phyloP scores from a whole-genome alignment of 2,797 vertebrate genomes.

The Acomys russatus region DNA sequence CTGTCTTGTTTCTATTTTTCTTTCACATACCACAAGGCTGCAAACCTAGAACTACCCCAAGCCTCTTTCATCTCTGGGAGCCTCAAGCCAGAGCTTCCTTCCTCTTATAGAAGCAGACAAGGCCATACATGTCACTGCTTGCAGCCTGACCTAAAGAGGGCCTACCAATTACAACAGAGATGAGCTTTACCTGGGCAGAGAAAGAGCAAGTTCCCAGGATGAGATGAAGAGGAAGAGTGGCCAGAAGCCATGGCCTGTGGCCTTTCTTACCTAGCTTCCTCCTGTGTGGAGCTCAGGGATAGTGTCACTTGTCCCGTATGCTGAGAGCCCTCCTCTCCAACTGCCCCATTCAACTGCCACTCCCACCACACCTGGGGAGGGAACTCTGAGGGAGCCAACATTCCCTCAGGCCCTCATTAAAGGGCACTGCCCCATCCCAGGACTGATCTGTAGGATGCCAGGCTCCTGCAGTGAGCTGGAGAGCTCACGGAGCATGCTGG shows the following conservation, averaged over 20 bases:
- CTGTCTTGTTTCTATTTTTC: neutral
- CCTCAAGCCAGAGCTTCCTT: no score
- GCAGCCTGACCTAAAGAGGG: neutral
- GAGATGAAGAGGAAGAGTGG: neutral
- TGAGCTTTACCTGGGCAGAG: constrained; percentile 21
- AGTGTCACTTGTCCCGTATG: neutral
- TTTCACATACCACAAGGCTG: neutral
- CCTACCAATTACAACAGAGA: neutral
- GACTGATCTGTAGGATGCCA: accelerated
- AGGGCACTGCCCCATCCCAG: constrained; percentile 11
- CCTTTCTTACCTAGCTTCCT: neutral
- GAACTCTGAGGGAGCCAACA: constrained; percentile 65
- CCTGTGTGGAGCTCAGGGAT: neutral
- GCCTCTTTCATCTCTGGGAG: neutral
- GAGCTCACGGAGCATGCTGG: accelerated
- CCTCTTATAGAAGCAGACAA: neutral
- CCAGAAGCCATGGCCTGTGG: accelerated
- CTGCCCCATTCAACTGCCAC: constrained; percentile 76
- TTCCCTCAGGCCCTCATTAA: constrained; percentile 64
- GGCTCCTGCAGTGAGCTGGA: neutral
- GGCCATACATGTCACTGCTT: accelerated
- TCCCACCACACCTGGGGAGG: neutral
- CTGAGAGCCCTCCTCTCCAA: constrained; percentile 61
- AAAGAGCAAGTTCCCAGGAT: neutral
- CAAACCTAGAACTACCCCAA: neutral